A percentile compares a stretch with the other conserved stretches of the same genome.
These are phyloP conservation scores for Pseudopodoces humilis DNA, from an alignment of 2,113 vertebrate genomes.

Conservation along the genomic window DNA sequence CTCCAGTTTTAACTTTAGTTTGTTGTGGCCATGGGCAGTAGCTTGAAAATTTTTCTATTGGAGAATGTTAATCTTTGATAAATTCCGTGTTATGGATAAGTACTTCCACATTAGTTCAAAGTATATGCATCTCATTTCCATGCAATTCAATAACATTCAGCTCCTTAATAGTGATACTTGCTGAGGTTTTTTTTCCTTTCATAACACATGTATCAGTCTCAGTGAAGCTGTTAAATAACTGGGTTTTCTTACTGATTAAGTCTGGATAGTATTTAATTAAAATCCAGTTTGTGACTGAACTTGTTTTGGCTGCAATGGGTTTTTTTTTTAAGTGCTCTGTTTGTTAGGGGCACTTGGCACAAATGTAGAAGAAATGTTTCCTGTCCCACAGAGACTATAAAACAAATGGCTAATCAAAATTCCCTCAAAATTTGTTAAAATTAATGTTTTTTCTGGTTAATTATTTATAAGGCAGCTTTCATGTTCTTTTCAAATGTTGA, in stretches of 20 bases:
- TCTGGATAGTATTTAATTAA: constrained; percentile 11
- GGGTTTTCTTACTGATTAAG: background rate
- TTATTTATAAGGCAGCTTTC: background rate
- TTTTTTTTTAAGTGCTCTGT: background rate
- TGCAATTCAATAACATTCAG: background rate
- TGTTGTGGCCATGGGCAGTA: background rate
- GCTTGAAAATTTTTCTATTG: background rate
- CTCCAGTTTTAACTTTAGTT: background rate
- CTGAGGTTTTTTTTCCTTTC: background rate
- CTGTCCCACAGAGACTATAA: background rate
- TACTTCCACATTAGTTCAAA: background rate
- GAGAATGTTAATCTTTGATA: background rate
- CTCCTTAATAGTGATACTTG: background rate
- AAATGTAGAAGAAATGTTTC: background rate
- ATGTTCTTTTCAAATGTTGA: background rate
- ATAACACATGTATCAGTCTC: background rate
- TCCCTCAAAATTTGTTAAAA: background rate
- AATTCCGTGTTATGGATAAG: background rate
- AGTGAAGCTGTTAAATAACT: background rate
- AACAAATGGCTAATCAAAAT: background rate
- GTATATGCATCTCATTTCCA: background rate
- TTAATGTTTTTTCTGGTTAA: background rate
- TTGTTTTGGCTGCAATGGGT: background rate
- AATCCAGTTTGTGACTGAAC: background rate
- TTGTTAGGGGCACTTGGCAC: background rate